phyloP scores from a whole-genome alignment of 2,888 invertebrate species.

The Harpagoxenus sublaevis region DNA sequence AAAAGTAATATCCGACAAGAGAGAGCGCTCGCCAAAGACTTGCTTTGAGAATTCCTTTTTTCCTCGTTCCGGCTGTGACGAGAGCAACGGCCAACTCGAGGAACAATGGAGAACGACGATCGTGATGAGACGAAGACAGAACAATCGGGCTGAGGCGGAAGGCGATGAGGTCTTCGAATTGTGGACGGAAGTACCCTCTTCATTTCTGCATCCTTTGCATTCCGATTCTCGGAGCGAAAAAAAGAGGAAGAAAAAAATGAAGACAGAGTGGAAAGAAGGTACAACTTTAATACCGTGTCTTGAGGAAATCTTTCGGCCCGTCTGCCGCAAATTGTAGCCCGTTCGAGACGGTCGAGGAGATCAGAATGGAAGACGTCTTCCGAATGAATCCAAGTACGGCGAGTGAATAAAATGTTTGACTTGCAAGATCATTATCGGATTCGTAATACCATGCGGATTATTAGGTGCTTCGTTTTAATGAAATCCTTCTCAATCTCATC shows the following conservation, averaged over 20 bases:
- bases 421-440: slow-evolving; percentile 57
- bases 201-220: slow-evolving; percentile 67
- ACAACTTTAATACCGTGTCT: slow-evolving; percentile 60
- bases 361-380: slow-evolving; percentile 52
- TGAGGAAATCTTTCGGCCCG: slow-evolving; percentile 59
- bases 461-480: slow-evolving; percentile 28
- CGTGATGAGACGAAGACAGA: slow-evolving; percentile 61
- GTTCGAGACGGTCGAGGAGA: slow-evolving; percentile 33
- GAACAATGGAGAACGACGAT: slow-evolving; percentile 62
- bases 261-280: slow-evolving; percentile 21
- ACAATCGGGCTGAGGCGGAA: slow-evolving; percentile 60
- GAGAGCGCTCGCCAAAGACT: slow-evolving; percentile 57
- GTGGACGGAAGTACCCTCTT: slow-evolving; percentile 56
- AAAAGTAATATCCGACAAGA: slow-evolving; percentile 54
- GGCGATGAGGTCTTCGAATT: slow-evolving; percentile 72
- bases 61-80: slow-evolving; percentile 29
- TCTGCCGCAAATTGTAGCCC: slow-evolving; percentile 35
- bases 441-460: slow-evolving; percentile 7
- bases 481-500: slow-evolving; percentile 4
- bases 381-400: slow-evolving; percentile 32
- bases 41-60: slow-evolving; percentile 57
- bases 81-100: slow-evolving; percentile 53
- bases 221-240: slow-evolving; percentile 52
- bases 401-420: slow-evolving; percentile 54
- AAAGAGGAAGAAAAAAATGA: background rate